Base-by-base conservation (phyloP, 2,113 vertebrate species). In the Crocuta crocuta region DNA sequence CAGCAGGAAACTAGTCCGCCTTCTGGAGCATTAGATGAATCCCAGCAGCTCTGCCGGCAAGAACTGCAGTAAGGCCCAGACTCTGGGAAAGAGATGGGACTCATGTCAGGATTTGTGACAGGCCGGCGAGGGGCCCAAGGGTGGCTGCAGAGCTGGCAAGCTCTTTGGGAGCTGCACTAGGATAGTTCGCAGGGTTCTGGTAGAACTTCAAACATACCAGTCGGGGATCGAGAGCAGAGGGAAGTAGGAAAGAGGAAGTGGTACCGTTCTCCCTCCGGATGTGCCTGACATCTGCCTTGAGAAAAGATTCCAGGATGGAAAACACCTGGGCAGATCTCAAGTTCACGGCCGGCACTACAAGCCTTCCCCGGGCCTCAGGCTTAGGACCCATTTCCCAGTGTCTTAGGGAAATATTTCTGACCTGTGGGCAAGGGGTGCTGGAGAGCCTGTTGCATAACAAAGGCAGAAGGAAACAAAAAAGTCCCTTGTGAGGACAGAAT, bases 381-480 rank as follows among this genome's bases (percentile, higher is more conserved):
- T 70, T 70, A 65, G 35, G 70, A 95, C 11, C 28, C 66, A 89
- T 53, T 79, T 96, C 78, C 79, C 53, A 65, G 50, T 39, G 23
- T 89, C 68, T 68, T n/a, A 12, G 73, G 78, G 68, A 93, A 95
- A 45, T 74, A 91, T 68, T 89, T 95, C 82, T 90, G 94, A 90
- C 93, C 88, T 73, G 33, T 45, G 63, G 23, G 92, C 48, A 94
- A 95, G 45, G 65, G 80, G 58, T 48, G 48, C 80, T 39, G 3
- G 16, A 70, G 61, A 91, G 84, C 45, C 95, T 53, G 91, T 39
- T 93, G 96, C 83, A 96, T 95, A 97, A 98, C 61, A 93, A 95
- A 97, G 50, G 92, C 92, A 96, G 84, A 96, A 94, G 28, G 61
- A 96, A 95, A 97, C 48, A 86, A 94, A 96, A 94, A 95, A 78